Evolutionary conservation across 2,888 invertebrate genomes (phyloP), one percentile per base, ranked within the genome.

Genomic region (Megamerina dolium): DNA sequence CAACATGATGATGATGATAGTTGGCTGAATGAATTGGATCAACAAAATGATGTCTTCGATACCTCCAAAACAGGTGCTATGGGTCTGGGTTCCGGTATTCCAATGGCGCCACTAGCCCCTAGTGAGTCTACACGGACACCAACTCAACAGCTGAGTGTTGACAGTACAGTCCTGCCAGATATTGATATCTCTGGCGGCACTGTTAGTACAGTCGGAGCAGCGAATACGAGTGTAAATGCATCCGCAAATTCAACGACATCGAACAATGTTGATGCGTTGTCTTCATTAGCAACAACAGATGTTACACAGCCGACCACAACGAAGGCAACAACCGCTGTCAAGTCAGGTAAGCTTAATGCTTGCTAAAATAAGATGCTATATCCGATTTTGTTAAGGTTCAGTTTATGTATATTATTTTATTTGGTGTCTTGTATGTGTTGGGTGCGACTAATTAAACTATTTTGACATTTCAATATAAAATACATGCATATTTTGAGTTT

Each of bases 41-140:
- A 64, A 14, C 63, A 67, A 37, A 57, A 53, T 34, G 67, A 68
- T 56, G 65, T 68, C 12, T 68, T 68, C 37, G 66, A 68, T 44
- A 68, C 67, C 13, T 61, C 66, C 17, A 63, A 60, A 47, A 56
- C 62, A 3, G 52, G 58, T 14, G 48, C 58, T 16, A 50, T 59
- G 37, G 54, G 50, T 10, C 43, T 51, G 43, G 49, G 56, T 35
- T 52, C 62, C 13, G 56, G 60, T n/a, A 6, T 52, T 9, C 37
- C 55, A 12, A 38, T 50, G 47, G 61, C 65, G 3, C 63, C 66
- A 2, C 38, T 63, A 33, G 61, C 64, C 5, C 48, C 66, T 27
- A 48, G 59, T 33, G 61, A 66, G 49, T 56, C 60, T 4, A 58
- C 59, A 19, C 54, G 60, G 37, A 63, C 62, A 29, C 66, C 63